Evolutionary conservation across 2,113 vertebrate species (phyloP).

Genomic region (Phyllostomus discolor): DNA sequence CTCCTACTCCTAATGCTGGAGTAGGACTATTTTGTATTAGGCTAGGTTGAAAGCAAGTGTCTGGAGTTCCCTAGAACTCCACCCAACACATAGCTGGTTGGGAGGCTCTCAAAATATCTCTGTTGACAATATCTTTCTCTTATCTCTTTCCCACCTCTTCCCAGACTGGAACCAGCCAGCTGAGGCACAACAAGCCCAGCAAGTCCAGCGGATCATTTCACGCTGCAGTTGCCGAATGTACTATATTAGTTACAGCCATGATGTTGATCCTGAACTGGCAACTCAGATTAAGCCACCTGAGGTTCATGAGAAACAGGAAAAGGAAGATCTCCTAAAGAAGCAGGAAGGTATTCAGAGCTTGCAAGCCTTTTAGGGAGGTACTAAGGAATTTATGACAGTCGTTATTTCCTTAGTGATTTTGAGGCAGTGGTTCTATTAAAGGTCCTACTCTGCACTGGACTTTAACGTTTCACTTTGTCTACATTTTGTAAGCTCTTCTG

Average conservation of each 20-base stretch:
- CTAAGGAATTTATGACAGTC: background rate
- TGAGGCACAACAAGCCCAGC: slow-evolving; percentile 92
- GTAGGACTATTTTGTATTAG: slow-evolving; percentile 10
- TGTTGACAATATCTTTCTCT: background rate
- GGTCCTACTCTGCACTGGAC: background rate
- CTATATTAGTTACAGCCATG: slow-evolving; percentile 98
- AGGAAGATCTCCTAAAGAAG: slow-evolving; percentile 96
- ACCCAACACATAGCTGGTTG: background rate
- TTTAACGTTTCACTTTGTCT: background rate
- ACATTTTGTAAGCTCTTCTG: background rate
- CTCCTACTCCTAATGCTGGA: background rate
- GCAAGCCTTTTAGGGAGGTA: background rate
- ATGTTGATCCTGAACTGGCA: slow-evolving; percentile 95
- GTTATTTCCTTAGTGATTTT: slow-evolving; percentile 24
- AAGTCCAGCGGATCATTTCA: slow-evolving; percentile 98
- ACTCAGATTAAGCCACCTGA: slow-evolving; percentile 97
- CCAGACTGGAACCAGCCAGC: slow-evolving; percentile 97
- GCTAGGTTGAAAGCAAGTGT: slow-evolving; percentile 5
- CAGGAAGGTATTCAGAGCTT: slow-evolving; percentile 87
- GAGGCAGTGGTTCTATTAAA: background rate
- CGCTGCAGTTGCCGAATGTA: slow-evolving; percentile 98
- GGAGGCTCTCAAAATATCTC: background rate
- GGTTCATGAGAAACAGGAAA: slow-evolving; percentile 89
- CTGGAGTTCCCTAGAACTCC: slow-evolving; percentile 20
- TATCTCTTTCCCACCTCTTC: background rate